These are phyloP conservation scores for Tapirus terrestris DNA, from an alignment of 2,113 vertebrate species.

Conservation along the genomic window DNA sequence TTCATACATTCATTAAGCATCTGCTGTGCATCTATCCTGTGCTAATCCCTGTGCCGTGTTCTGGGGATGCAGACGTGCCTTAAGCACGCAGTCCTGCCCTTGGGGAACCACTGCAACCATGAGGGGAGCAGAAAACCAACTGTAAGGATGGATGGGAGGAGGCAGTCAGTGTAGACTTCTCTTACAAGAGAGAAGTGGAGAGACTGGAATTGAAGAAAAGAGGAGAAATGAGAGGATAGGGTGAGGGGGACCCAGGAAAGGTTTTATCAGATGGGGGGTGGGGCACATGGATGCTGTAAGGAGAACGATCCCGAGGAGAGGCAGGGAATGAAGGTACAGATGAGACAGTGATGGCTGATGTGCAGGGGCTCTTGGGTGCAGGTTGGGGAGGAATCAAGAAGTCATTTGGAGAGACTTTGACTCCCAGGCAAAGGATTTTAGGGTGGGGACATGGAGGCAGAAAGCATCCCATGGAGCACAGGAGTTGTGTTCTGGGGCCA, in stretches of 20 bases:
- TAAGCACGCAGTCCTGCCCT: not conserved
- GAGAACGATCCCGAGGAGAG: not conserved
- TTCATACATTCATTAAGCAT: not conserved
- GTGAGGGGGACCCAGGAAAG: not conserved
- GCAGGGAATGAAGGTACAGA: not conserved
- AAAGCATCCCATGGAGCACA: not conserved
- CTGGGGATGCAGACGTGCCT: not conserved
- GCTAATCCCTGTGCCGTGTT: not conserved
- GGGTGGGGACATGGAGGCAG: too few species aligned
- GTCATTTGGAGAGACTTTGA: not conserved
- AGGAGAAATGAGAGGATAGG: not conserved
- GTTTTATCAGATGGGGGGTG: not conserved
- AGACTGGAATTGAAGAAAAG: not conserved
- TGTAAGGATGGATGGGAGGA: not conserved
- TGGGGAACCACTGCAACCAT: not conserved
- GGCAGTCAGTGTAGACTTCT: not conserved
- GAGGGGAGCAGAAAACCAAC: not conserved
- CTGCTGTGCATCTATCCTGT: not conserved
- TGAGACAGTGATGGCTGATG: not conserved
- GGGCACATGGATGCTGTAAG: not conserved
- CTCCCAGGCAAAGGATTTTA: not conserved
- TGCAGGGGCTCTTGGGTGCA: not conserved
- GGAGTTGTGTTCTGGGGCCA: not conserved
- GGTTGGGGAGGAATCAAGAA: not conserved
- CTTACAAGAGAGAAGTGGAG: not conserved